These are phyloP conservation scores for Ennomos erosarius DNA, from an alignment of 2,888 invertebrate species.

Conservation along the genomic window DNA sequence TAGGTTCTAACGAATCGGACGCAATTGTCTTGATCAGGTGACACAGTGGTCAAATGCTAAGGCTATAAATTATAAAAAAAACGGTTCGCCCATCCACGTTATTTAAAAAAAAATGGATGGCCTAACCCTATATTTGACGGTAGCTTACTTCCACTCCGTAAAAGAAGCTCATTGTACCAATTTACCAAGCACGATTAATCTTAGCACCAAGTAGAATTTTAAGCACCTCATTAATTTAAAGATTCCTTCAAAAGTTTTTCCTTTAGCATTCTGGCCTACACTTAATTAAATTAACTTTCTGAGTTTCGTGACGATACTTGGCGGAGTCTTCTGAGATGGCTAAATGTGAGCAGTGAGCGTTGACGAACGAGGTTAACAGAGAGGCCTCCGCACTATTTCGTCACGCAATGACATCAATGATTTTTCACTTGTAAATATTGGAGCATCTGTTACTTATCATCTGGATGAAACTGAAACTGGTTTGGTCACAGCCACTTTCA, in stretches of 20 bases:
- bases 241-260: constrained; percentile 58
- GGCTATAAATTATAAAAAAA: too few species aligned
- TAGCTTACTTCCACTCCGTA: not conserved
- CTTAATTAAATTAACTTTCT: constrained; percentile 57
- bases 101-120: too few species aligned
- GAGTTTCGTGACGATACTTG: constrained; percentile 36
- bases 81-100: too few species aligned
- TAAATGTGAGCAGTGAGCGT: constrained; percentile 14
- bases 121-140: too few species aligned
- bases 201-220: constrained; percentile 50
- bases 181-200: constrained; percentile 43
- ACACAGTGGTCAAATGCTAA: too few species aligned
- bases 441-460: too few species aligned
- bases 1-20: too few species aligned
- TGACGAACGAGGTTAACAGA: not conserved
- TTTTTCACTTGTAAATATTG: not conserved
- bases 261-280: constrained; percentile 38
- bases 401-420: not conserved
- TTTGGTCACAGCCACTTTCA: too few species aligned
- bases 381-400: not conserved
- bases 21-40: too few species aligned
- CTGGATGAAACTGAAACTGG: too few species aligned
- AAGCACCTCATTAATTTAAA: constrained; percentile 62
- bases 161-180: constrained; percentile 35
- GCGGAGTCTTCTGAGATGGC: constrained; percentile 17